Percentiles rank a stretch among this genome's conserved stretches.
Evolutionary conservation across 2,797 vertebrate species (phyloP).

Genomic region (Petrocephalus sullivani): DNA sequence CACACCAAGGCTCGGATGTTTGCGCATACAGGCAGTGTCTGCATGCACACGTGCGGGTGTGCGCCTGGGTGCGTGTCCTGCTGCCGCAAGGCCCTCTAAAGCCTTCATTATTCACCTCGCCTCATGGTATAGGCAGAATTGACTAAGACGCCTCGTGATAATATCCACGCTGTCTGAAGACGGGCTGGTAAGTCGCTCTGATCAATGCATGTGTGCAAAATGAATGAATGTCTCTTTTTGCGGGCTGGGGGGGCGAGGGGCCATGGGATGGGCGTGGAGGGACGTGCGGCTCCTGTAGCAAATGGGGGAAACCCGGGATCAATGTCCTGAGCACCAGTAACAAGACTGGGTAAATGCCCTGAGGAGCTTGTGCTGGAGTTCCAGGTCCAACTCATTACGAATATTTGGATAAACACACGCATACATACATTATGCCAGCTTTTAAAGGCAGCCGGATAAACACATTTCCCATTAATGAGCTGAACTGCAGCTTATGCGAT

Average conservation of each 20-base stretch:
- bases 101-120: slow-evolving; percentile 55
- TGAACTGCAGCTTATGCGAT: slow-evolving; percentile 49
- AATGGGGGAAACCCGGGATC: slow-evolving; percentile 82
- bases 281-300: slow-evolving; percentile 73
- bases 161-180: slow-evolving; percentile 87
- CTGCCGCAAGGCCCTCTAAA: slow-evolving; percentile 53
- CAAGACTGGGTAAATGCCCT: slow-evolving; percentile 41
- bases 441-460: slow-evolving; percentile 60
- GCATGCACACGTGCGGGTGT: slow-evolving; percentile 32
- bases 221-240: slow-evolving; percentile 49
- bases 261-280: slow-evolving; percentile 43
- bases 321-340: slow-evolving; percentile 78
- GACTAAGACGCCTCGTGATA: slow-evolving; percentile 93
- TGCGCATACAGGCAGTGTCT: neutral
- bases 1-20: neutral
- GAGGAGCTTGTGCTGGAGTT: neutral
- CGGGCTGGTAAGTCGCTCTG: slow-evolving; percentile 97
- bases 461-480: slow-evolving; percentile 55
- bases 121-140: slow-evolving; percentile 55
- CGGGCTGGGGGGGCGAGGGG: slow-evolving; percentile 35
- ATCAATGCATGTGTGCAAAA: slow-evolving; percentile 98
- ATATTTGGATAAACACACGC: slow-evolving; percentile 66
- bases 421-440: slow-evolving; percentile 62
- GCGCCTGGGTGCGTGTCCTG: neutral
- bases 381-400: slow-evolving; percentile 40